phyloP scores from a whole-genome alignment of 2,797 vertebrate genomes.

The Odontamblyopus rebecca region DNA sequence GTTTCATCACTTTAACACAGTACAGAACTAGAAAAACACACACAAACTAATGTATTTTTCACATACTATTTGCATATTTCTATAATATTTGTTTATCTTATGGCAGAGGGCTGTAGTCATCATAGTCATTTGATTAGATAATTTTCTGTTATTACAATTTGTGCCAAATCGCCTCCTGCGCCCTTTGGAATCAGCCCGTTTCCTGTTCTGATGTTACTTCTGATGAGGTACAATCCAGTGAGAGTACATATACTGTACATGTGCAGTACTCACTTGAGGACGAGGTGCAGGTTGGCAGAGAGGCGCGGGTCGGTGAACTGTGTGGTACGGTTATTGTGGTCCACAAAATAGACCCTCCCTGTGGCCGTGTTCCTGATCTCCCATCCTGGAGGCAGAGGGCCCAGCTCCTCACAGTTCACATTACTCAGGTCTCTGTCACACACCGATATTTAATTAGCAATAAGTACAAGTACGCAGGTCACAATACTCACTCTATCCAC shows the following conservation, averaged over 20 bases:
- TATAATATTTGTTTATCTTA: too few species aligned
- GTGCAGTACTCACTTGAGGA: conserved; percentile 87
- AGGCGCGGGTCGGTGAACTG: conserved; percentile 97
- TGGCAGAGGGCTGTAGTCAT: too few species aligned
- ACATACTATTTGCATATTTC: too few species aligned
- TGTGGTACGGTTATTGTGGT: conserved; percentile 98
- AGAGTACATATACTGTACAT: background rate
- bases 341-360: conserved; percentile 97
- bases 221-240: background rate
- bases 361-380: conserved; percentile 89
- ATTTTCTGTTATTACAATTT: too few species aligned
- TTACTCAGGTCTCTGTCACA: conserved; percentile 96
- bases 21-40: too few species aligned
- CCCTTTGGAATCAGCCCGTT: too few species aligned
- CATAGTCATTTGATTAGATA: too few species aligned
- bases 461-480: too few species aligned
- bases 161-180: too few species aligned
- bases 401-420: conserved; percentile 98
- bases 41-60: too few species aligned
- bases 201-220: background rate
- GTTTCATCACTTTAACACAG: too few species aligned
- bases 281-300: conserved; percentile 95
- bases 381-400: conserved; percentile 85
- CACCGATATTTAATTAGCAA: conserved; percentile 3
- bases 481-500: too few species aligned